These are phyloP conservation scores for Phoenicopterus ruber DNA, from an alignment of 2,113 vertebrate genomes.

Conservation along the genomic window DNA sequence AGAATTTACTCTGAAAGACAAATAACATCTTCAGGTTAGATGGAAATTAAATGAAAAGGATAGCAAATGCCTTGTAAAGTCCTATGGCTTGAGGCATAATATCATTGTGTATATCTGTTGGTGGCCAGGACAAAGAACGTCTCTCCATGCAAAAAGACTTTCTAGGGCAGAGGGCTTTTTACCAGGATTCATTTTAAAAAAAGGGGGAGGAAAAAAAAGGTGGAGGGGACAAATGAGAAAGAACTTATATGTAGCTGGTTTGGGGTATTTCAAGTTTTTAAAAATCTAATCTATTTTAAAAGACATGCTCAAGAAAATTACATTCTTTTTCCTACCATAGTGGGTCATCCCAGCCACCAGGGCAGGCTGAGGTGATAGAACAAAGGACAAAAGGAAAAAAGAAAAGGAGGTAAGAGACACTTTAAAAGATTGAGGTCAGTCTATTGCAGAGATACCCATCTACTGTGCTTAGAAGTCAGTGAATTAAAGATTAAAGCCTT, in stretches of 20 bases:
- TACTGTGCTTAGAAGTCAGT: not conserved
- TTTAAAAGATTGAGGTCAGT: not conserved
- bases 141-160: not conserved
- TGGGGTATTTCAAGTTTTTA: not conserved
- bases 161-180: not conserved
- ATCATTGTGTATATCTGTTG: not conserved
- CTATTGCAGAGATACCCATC: not conserved
- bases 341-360: not conserved
- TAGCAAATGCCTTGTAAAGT: not conserved
- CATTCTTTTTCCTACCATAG: not conserved
- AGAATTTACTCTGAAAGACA: not conserved
- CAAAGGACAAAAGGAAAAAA: not conserved
- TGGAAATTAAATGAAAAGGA: not conserved
- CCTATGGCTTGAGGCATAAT: not conserved
- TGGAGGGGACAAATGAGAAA: not conserved
- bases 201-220: rapidly evolving
- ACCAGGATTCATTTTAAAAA: not conserved
- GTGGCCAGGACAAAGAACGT: not conserved
- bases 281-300: not conserved
- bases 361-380: not conserved
- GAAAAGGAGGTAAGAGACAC: not conserved
- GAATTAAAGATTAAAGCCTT: not conserved
- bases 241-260: rapidly evolving
- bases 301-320: rapidly evolving
- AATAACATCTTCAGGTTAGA: not conserved